phyloP scores from a whole-genome alignment of 2,113 vertebrate species.

The Cercopithecus mona region DNA sequence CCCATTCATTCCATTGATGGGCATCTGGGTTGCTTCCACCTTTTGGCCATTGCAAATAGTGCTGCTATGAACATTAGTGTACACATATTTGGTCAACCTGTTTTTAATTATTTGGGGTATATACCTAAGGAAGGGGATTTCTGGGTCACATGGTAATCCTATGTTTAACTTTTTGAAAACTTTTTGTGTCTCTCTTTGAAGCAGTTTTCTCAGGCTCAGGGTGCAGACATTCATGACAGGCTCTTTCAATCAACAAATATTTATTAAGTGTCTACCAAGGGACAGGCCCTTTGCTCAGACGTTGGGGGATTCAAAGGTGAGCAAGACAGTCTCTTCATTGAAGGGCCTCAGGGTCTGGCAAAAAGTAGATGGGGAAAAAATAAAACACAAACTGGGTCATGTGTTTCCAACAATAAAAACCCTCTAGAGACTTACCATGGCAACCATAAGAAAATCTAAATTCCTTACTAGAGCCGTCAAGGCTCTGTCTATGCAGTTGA shows the following conservation, averaged over 20 bases:
- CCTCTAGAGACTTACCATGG: not conserved
- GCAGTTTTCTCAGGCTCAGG: not conserved
- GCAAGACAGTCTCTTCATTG: not conserved
- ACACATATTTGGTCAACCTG: not conserved
- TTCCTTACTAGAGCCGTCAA: not conserved
- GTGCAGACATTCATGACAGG: not conserved
- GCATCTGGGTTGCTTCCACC: not conserved
- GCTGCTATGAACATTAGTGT: not conserved
- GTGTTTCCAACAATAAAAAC: not conserved
- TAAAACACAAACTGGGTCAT: not conserved
- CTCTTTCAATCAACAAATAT: not conserved
- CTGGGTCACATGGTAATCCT: not conserved
- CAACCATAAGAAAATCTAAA: not conserved
- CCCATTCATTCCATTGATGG: not conserved
- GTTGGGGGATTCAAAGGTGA: not conserved
- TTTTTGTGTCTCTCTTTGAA: constrained; percentile 16
- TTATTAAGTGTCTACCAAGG: not conserved
- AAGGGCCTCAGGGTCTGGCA: not conserved
- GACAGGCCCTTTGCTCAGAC: not conserved
- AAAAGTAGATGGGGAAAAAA: not conserved
- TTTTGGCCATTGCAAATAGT: not conserved
- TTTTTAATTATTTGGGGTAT: not conserved
- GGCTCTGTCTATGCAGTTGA: not conserved
- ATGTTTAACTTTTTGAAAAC: not conserved
- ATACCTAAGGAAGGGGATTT: not conserved